A percentile compares a stretch with the other conserved stretches of the same genome.
Evolutionary conservation across 2,113 vertebrate species (phyloP).

Genomic region (Spizaetus ornatus): DNA sequence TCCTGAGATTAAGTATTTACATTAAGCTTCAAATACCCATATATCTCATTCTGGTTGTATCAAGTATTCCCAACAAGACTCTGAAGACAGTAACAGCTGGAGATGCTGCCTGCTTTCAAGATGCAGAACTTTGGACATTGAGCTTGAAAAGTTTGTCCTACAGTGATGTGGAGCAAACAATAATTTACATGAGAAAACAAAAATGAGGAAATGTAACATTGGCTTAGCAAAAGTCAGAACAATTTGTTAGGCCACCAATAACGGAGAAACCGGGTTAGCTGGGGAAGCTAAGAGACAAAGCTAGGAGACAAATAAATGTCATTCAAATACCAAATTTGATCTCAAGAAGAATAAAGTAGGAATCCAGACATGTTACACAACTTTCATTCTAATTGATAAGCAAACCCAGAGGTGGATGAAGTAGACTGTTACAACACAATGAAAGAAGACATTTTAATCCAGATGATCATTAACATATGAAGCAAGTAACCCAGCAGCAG

Average conservation of each 20-base stretch:
- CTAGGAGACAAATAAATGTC: not conserved
- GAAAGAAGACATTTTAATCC: not conserved
- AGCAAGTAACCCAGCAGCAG: not conserved
- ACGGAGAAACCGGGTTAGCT: not conserved
- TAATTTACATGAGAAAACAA: not conserved
- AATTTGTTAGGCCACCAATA: not conserved
- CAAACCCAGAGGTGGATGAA: not conserved
- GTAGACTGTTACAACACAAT: not conserved
- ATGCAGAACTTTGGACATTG: not conserved
- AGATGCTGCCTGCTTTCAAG: not conserved
- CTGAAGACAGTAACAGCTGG: not conserved
- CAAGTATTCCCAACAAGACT: not conserved
- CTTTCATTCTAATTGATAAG: not conserved
- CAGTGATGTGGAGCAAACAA: not conserved
- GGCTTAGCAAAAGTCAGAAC: not conserved
- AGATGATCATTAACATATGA: not conserved
- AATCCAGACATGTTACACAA: not conserved
- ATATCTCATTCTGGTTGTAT: not conserved
- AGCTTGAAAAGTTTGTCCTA: not conserved
- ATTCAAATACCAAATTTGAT: not conserved
- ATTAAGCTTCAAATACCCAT: not conserved
- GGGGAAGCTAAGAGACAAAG: not conserved
- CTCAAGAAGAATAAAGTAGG: not conserved
- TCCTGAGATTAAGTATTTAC: not conserved
- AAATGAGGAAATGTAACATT: not conserved